phyloP scores from a whole-genome alignment of 2,888 invertebrate species.

The Danaus chrysippus region DNA sequence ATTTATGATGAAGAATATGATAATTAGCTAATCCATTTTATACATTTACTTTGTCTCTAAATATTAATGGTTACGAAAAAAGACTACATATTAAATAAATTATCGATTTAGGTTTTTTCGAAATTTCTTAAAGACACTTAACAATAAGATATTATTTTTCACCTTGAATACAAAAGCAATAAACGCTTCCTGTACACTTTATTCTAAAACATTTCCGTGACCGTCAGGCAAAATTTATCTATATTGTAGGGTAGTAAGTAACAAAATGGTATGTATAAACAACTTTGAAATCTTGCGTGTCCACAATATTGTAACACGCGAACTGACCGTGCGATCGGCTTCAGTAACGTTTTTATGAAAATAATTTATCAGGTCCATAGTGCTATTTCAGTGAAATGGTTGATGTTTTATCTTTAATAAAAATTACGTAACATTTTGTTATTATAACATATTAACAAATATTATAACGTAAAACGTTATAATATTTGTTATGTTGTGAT shows the following conservation, averaged over 20 bases:
- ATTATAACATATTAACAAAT: too few relatives aligned
- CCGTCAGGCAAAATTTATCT: constrained; percentile 13
- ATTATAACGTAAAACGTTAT: too few relatives aligned
- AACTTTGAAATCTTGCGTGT: constrained; percentile 31
- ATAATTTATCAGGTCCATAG: constrained; percentile 25
- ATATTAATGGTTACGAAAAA: neutral
- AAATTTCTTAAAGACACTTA: constrained; percentile 41
- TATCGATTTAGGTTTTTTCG: neutral
- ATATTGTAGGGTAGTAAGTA: constrained; percentile 13
- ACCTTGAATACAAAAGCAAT: constrained; percentile 35
- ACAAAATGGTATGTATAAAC: constrained; percentile 6
- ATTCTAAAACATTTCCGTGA: constrained; percentile 9
- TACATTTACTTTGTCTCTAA: too few relatives aligned
- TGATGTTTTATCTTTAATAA: constrained; percentile 12
- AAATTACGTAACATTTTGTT: neutral
- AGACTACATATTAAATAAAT: neutral
- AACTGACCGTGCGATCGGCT: constrained; percentile 34
- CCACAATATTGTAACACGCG: constrained; percentile 37
- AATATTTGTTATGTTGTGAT: too few relatives aligned
- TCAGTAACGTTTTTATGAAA: constrained; percentile 26
- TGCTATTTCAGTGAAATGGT: constrained; percentile 20
- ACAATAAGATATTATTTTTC: constrained; percentile 49
- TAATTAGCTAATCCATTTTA: too few relatives aligned
- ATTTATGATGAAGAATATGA: neutral
- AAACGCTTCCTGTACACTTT: constrained; percentile 38